Conservation (phyloP, 2,113 vertebrate genomes). For the Coturnix japonica region DNA sequence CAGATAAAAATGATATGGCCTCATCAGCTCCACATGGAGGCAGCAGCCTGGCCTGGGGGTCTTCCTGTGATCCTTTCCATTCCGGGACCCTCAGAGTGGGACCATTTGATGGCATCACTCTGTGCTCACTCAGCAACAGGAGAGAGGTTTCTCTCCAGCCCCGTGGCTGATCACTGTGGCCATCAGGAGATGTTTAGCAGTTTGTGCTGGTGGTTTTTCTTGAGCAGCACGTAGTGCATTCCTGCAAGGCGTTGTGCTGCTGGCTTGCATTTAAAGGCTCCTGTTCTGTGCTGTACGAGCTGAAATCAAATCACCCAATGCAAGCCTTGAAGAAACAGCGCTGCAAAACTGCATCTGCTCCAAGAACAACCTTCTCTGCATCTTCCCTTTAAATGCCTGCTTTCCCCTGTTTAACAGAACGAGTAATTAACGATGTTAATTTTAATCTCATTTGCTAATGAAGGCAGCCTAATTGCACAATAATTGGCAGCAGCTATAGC, state of each 20-base stretch:
- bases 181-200: background rate
- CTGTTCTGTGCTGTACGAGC: background rate
- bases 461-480: constrained; percentile 82
- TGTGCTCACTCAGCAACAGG: background rate
- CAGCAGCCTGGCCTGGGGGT: background rate
- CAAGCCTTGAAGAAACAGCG: background rate
- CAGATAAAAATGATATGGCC: background rate
- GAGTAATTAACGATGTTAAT: constrained; percentile 85
- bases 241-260: background rate
- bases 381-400: constrained; percentile 22
- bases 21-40: fast-evolving
- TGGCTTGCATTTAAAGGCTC: background rate
- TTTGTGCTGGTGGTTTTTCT: background rate
- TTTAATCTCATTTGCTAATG: constrained; percentile 87
- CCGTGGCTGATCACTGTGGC: background rate
- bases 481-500: constrained; percentile 79
- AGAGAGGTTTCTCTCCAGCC: background rate
- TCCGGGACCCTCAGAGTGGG: background rate
- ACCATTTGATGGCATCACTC: background rate
- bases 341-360: constrained; percentile 29
- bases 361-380: background rate
- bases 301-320: background rate
- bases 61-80: background rate
- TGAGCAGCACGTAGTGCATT: fast-evolving
- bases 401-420: constrained; percentile 75